phyloP scores from a whole-genome alignment of 53 echinoderm and acorn worm genomes.

The Actinopyga echinites region DNA sequence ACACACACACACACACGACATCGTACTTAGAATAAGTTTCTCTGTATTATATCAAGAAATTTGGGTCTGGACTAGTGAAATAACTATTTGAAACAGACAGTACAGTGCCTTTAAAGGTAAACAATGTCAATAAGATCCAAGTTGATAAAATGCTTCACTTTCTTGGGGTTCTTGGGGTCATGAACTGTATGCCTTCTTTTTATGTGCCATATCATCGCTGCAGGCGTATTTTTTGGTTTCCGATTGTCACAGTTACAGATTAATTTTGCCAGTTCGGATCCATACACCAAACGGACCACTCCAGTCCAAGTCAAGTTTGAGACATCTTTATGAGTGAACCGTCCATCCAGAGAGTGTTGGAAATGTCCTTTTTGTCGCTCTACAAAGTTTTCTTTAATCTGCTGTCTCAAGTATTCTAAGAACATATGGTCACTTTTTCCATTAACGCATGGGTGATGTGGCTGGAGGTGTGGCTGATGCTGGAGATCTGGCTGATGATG shows the following conservation, averaged over 20 bases:
- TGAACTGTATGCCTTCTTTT: neutral
- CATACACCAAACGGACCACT: neutral
- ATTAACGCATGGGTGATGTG: neutral
- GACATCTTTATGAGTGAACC: neutral
- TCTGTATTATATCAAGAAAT: too few species aligned
- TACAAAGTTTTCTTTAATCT: neutral
- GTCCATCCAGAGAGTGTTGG: neutral
- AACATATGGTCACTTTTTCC: too few species aligned
- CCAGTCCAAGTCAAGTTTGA: neutral
- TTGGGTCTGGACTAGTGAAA: neutral
- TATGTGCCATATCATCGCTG: conserved; percentile 14
- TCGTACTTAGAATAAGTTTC: too few species aligned
- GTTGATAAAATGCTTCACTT: neutral
- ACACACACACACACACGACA: too few species aligned
- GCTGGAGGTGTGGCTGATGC: neutral
- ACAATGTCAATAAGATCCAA: conserved; percentile 25
- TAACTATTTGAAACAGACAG: conserved; percentile 13
- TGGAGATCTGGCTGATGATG: neutral
- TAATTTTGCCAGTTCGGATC: neutral
- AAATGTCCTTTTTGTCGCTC: neutral
- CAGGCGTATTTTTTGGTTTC: neutral
- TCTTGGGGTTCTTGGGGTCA: conserved; percentile 27
- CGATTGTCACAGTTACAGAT: conserved; percentile 11
- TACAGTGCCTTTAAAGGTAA: neutral
- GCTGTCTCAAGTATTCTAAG: too few species aligned